Evolutionary conservation across 2,113 vertebrate genomes (phyloP).

Genomic region (Nanorana parkeri): DNA sequence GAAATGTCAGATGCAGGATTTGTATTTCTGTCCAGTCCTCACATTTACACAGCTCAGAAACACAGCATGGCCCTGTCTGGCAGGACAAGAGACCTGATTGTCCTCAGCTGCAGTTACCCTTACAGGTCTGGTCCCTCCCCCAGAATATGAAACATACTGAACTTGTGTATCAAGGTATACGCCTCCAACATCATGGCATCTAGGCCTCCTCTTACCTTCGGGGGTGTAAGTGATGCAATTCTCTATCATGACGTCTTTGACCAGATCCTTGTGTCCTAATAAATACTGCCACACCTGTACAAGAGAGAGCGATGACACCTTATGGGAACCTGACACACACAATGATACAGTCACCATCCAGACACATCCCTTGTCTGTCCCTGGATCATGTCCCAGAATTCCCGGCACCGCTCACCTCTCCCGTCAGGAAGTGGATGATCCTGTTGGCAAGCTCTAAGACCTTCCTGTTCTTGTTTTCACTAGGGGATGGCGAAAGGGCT

Average conservation of each 20-base stretch:
- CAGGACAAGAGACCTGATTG: too few relatives aligned
- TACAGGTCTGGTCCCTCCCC: too few relatives aligned
- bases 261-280: slow-evolving; percentile 9
- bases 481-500: neutral
- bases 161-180: too few relatives aligned
- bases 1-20: too few relatives aligned
- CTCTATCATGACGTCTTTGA: slow-evolving; percentile 61
- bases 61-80: too few relatives aligned
- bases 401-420: neutral
- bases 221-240: slow-evolving; percentile 65
- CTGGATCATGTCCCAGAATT: neutral
- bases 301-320: slow-evolving; percentile 15
- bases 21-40: too few relatives aligned
- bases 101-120: too few relatives aligned
- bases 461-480: neutral
- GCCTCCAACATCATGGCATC: too few relatives aligned
- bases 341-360: neutral
- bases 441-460: neutral
- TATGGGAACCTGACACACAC: neutral
- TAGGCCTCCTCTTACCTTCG: slow-evolving; percentile 55
- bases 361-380: neutral
- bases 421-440: slow-evolving; percentile 7
- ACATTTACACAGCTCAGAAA: too few relatives aligned
- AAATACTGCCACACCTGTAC: slow-evolving; percentile 36
- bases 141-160: too few relatives aligned